Evolutionary conservation across 2,888 invertebrate genomes (phyloP).

Genomic region (Rhamnusium bicolor): DNA sequence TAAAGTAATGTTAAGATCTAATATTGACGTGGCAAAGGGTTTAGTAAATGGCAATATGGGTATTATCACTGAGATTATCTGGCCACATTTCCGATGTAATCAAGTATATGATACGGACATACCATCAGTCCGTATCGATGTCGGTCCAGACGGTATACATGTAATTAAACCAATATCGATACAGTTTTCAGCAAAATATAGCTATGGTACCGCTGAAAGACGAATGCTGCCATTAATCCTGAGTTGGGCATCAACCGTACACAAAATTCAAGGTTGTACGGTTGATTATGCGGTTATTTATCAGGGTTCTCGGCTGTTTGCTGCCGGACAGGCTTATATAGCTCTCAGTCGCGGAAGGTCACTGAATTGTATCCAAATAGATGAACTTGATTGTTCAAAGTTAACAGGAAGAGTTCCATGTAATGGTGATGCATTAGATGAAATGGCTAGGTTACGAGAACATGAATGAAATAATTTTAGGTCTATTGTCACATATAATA

Average conservation of each 20-base stretch:
- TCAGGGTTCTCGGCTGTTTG: neutral
- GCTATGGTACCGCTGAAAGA: conserved; percentile 17
- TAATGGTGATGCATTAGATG: no score
- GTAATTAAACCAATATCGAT: conserved; percentile 16
- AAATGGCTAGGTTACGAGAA: no score
- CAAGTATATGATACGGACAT: conserved; percentile 29
- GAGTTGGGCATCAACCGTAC: neutral
- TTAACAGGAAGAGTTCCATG: no score
- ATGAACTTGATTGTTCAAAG: no score
- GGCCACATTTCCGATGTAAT: conserved; percentile 15
- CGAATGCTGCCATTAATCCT: neutral
- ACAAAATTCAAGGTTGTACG: conserved; percentile 14
- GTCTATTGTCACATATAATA: no score
- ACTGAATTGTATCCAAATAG: no score
- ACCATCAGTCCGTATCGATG: conserved; percentile 33
- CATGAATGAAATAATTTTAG: no score
- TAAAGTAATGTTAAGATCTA: neutral
- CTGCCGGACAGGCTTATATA: neutral
- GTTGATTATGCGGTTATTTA: neutral
- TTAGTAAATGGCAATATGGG: neutral
- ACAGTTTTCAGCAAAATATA: conserved; percentile 20
- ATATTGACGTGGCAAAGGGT: neutral
- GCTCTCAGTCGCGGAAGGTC: no score
- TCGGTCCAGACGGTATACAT: conserved; percentile 13
- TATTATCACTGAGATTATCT: conserved; percentile 40